phyloP scores from a whole-genome alignment of 2,888 invertebrate species.

The Drosophila suboccidentalis region DNA sequence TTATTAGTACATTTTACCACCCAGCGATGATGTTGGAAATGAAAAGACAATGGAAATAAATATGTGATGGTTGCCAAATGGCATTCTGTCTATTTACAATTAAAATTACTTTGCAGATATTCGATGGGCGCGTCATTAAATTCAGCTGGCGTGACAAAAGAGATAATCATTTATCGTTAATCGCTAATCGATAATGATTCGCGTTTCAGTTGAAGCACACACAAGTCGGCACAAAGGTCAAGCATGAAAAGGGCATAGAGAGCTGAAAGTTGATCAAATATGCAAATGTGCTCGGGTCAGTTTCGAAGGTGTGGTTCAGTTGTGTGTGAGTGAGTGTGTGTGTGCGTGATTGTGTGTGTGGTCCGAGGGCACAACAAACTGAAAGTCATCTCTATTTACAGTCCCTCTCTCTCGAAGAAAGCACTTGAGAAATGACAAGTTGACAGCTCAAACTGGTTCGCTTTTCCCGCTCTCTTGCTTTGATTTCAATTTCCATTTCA shows the following conservation, averaged over 20 bases:
- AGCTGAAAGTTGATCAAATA: conserved; percentile 50
- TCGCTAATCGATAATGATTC: conserved; percentile 40
- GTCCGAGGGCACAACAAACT: conserved; percentile 22
- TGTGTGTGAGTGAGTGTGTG: conserved; percentile 15
- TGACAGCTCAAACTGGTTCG: conserved; percentile 11
- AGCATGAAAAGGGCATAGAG: conserved; percentile 7
- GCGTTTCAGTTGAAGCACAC: neutral
- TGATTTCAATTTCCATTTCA: conserved; percentile 3
- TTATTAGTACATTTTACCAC: conserved; percentile 1
- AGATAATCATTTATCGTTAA: conserved; percentile 13
- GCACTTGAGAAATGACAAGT: conserved; percentile 39
- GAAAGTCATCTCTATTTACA: conserved; percentile 69
- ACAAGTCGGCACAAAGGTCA: conserved; percentile 28
- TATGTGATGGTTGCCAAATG: conserved; percentile 4
- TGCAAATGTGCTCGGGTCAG: conserved; percentile 47
- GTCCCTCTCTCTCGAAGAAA: neutral
- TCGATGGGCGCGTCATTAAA: conserved; percentile 3
- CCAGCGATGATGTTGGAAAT: conserved; percentile 1
- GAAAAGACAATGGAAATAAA: conserved; percentile 22
- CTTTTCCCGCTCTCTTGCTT: neutral
- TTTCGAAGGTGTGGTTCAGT: conserved; percentile 39
- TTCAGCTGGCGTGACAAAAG: conserved; percentile 11
- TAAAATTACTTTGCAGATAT: conserved; percentile 6
- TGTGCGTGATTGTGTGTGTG: conserved; percentile 37
- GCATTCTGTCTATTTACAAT: conserved; percentile 4